Evolutionary conservation across 2,888 invertebrate genomes (phyloP).

Genomic region (Gonocerus acuteangulatus): DNA sequence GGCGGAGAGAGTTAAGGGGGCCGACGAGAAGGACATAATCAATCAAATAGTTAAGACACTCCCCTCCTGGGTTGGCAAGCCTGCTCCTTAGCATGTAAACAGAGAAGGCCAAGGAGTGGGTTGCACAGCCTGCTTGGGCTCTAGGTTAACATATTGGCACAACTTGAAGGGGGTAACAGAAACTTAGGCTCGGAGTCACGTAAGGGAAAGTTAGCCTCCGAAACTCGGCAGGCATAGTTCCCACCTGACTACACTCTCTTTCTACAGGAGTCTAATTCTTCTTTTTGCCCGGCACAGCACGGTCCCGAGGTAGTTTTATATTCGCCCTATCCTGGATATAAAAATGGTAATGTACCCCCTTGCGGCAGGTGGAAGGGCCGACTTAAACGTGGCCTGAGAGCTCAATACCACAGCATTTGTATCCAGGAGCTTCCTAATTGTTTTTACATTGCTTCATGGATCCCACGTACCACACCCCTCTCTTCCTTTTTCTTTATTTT

Average conservation of each 20-base stretch:
- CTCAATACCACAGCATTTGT: no score
- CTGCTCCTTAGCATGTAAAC: no score
- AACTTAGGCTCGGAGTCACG: constrained; percentile 26
- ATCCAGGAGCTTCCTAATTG: no score
- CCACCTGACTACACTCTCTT: constrained; percentile 37
- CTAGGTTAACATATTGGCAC: constrained; percentile 31
- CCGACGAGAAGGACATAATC: no score
- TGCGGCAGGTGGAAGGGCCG: constrained; percentile 21
- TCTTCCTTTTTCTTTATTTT: constrained; percentile 1
- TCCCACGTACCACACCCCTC: background rate
- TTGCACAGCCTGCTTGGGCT: background rate
- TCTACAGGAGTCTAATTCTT: constrained; percentile 28
- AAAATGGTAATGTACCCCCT: constrained; percentile 25
- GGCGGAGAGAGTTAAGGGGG: no score
- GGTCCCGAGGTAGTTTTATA: background rate
- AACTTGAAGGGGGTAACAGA: constrained; percentile 11
- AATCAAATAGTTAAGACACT: no score
- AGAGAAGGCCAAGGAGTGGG: background rate
- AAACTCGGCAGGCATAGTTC: background rate
- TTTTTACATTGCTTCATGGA: no score
- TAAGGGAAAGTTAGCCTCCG: constrained; percentile 23
- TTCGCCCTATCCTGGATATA: constrained; percentile 5
- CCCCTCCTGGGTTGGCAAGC: no score
- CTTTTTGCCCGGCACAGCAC: background rate
- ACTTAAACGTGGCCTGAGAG: no score